Base-by-base conservation (phyloP, 2,888 invertebrate species). In the Drosophila bunnanda region DNA sequence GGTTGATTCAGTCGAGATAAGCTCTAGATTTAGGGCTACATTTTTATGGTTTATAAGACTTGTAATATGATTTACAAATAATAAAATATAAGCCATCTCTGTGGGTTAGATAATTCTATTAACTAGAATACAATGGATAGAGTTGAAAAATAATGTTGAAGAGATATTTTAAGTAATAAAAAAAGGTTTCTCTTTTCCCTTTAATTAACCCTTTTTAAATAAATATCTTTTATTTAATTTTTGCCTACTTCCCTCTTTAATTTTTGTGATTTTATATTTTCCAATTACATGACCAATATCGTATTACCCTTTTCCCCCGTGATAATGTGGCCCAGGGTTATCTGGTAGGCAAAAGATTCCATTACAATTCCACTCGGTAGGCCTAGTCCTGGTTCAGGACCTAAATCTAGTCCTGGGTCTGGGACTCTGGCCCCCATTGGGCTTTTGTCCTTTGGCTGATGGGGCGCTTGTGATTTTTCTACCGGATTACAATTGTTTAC, bases 401-500 rank as follows among this genome's bases (percentile, higher is more conserved):
- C 64, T 66, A 53, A 44, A 64, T 66, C 53, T 17, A 36, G 30
- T 43, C 30, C 36, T 17, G 44, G 28, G 34, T 25, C 22, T 46
- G 36, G 41, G 54, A 25, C 17, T 22, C 41, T 41, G 25, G 36
- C 34, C 55, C 32, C 54, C 34, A 20, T 66, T 66, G 68, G 60
- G 56, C 43, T 50, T 73, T 58, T 68, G 59, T 64, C 66, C 68
- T 64, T 60, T 69, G 72, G 53, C 72, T 60, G 64, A 48, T 34
- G 54, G 67, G 56, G 66, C 75, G 82, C 77, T 79, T 86, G 83
- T 86, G 83, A 86, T 86, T 81, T 84, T 75, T 87, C 84, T 83
- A 87, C 87, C 80, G 84, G 84, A 84, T 85, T 84, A 84, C 84
- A 87, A 85, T 85, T 85, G 85, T 88, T 86, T 85, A 85, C 82